These are phyloP conservation scores for Mylabris phalerata DNA, from an alignment of 1,140 invertebrate species.

Conservation along the genomic window DNA sequence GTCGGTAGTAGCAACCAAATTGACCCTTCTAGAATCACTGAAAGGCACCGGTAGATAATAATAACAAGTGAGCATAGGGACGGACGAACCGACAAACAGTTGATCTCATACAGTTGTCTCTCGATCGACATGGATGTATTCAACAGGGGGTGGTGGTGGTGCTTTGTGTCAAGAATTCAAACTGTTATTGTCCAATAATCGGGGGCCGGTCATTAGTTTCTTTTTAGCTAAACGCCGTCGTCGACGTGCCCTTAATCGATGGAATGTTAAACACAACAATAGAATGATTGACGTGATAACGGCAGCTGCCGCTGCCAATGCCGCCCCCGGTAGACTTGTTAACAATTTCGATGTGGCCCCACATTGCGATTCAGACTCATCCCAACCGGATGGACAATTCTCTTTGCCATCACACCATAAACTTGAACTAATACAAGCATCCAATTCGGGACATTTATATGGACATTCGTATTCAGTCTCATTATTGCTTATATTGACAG, in stretches of 20 bases:
- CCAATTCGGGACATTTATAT: constrained; percentile 78
- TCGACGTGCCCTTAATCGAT: constrained; percentile 37
- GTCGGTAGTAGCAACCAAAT: too few species aligned
- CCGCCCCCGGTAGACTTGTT: constrained; percentile 44
- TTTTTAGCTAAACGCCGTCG: constrained; percentile 47
- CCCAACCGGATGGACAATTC: constrained; percentile 79
- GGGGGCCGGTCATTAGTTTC: constrained; percentile 45
- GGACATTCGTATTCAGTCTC: constrained; percentile 57
- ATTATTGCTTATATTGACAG: constrained; percentile 47
- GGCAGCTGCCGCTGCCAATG: constrained; percentile 50
- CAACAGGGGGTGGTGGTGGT: constrained; percentile 60
- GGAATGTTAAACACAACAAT: constrained; percentile 44
- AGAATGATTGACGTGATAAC: constrained; percentile 50
- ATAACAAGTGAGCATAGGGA: constrained; percentile 40
- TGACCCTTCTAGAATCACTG: constrained; percentile 25
- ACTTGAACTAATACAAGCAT: constrained; percentile 76
- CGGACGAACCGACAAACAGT: constrained; percentile 35
- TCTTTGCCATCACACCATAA: constrained; percentile 82
- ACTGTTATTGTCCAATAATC: constrained; percentile 32
- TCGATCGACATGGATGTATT: constrained; percentile 81
- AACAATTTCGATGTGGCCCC: constrained; percentile 47
- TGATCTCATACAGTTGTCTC: constrained; percentile 74
- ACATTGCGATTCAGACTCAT: constrained; percentile 67
- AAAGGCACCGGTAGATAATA: constrained; percentile 39
- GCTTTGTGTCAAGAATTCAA: constrained; percentile 70